Evolutionary conservation across 53 echinoderm and acorn worm genomes (phyloP), one percentile per base, ranked within the genome.

Genomic region (Paracentrotus lividus): DNA sequence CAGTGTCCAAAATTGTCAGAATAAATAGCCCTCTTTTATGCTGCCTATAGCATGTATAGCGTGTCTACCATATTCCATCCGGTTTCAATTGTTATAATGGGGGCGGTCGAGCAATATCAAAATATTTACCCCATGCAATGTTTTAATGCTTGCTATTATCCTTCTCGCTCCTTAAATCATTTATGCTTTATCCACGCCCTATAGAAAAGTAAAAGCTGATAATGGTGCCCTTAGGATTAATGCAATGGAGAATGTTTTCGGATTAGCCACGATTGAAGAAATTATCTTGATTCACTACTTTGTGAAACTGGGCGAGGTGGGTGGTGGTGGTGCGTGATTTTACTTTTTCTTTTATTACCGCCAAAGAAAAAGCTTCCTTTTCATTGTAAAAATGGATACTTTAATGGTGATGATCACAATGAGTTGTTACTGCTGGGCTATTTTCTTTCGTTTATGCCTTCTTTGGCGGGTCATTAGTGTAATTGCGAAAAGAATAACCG

Each of bases 391-490:
- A 23, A 76, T 76, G 38, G 76, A 8, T 23, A n/a, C 44, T 44
- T n/a, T 81, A 81, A 81, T n/a, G 44, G 21, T n/a, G 49, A 81
- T 32, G 24, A 47, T 34, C 44, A 47, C 13, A 81, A 81, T 81
- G 81, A 47, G n/a, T 81, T 26, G 81, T 47, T 81, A 47, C 49
- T 81, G 81, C 47, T 4, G 10, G 81, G 81, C 44, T 81, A 81
- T 81, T 81, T 81, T 81, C 81, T 81, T 81, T 72, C 81, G n/a
- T 81, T 47, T 47, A 47, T 34, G 1, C 81, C n/a, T 81, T 81
- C 81, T 81, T 81, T 81, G 44, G 81, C 47, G 2, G 81, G 27
- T 47, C 44, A 81, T 81, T 81, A 81, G 81, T 3, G 47, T 81
- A 24, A 81, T 40, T n/a, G 47, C 47, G 24, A 24, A 45, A 47